Evolutionary conservation across 2,888 invertebrate species (phyloP).

Genomic region (Tetranychus truncatus): DNA sequence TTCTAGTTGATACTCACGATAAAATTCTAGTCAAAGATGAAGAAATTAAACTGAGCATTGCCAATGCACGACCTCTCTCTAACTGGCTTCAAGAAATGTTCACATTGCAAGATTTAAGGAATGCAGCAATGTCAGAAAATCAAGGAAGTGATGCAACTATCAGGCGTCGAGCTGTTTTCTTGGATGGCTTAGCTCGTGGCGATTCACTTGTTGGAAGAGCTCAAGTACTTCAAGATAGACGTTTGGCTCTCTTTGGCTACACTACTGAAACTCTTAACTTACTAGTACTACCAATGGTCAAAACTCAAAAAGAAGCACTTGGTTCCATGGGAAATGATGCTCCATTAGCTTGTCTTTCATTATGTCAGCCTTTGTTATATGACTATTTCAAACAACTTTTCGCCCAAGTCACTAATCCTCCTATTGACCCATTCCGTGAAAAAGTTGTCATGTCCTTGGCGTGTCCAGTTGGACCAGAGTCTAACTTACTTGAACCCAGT

Average conservation of each 20-base stretch:
- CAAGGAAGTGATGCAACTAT: constrained; percentile 29
- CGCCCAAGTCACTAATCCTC: constrained; percentile 96
- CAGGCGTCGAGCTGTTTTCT: constrained; percentile 19
- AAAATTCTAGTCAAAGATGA: constrained; percentile 79
- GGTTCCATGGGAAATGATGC: constrained; percentile 99
- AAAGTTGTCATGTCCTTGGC: constrained; percentile 90
- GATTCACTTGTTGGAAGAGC: constrained; percentile 27
- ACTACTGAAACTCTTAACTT: constrained; percentile 86
- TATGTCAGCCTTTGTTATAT: constrained; percentile 81
- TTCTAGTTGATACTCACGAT: constrained; percentile 79
- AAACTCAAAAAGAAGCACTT: constrained; percentile 88
- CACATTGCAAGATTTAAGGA: constrained; percentile 34
- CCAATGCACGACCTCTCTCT: constrained; percentile 68
- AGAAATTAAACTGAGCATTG: constrained; percentile 70
- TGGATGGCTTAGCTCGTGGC: constrained; percentile 19
- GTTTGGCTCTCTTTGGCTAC: constrained; percentile 76
- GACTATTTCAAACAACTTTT: constrained; percentile 97
- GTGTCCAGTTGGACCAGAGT: constrained; percentile 89
- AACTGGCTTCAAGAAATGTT: constrained; percentile 71
- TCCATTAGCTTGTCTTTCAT: constrained; percentile 85
- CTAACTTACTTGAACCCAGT: constrained; percentile 76
- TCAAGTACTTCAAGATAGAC: constrained; percentile 45
- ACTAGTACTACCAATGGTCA: constrained; percentile 85
- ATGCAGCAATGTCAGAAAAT: constrained; percentile 30
- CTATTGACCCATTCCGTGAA: constrained; percentile 97